A percentile compares a stretch with the other conserved stretches of the same genome.
These are phyloP conservation scores for Drosophila diplacantha DNA, from an alignment of 2,888 invertebrate genomes.

Conservation along the genomic window DNA sequence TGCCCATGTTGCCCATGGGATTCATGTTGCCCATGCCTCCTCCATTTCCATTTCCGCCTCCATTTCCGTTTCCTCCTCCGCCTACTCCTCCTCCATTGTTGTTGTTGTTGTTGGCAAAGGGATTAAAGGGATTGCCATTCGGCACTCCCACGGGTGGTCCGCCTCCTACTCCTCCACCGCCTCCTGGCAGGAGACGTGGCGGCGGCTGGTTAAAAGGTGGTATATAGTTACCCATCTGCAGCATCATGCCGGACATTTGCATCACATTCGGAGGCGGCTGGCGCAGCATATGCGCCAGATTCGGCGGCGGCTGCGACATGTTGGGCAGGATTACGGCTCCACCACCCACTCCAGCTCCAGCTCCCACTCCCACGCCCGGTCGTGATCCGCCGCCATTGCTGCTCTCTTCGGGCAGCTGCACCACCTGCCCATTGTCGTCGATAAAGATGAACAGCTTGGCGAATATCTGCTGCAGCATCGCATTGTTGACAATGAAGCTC, in stretches of 20 bases:
- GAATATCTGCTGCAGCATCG: conserved; percentile 81
- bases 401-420: conserved; percentile 65
- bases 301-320: conserved; percentile 72
- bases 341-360: conserved; percentile 22
- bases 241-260: conserved; percentile 56
- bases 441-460: conserved; percentile 81
- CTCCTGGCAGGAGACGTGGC: conserved; percentile 68
- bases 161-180: conserved; percentile 36
- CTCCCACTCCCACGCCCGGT: neutral
- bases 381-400: conserved; percentile 13
- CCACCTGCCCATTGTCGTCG: conserved; percentile 81
- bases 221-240: conserved; percentile 61
- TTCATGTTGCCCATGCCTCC: conserved; percentile 36
- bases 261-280: conserved; percentile 72
- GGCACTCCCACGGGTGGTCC: conserved; percentile 28
- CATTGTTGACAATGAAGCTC: conserved; percentile 79
- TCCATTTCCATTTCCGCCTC: conserved; percentile 1
- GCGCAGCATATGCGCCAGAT: conserved; percentile 60
- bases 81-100: conserved; percentile 13
- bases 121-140: conserved; percentile 63
- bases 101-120: conserved; percentile 44
- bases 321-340: conserved; percentile 60
- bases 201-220: conserved; percentile 74
- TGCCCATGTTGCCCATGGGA: conserved; percentile 49
- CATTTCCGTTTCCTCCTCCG: conserved; percentile 4